These are phyloP conservation scores for Exephanes ischioxanthus DNA, from an alignment of 2,888 invertebrate genomes.

Conservation along the genomic window DNA sequence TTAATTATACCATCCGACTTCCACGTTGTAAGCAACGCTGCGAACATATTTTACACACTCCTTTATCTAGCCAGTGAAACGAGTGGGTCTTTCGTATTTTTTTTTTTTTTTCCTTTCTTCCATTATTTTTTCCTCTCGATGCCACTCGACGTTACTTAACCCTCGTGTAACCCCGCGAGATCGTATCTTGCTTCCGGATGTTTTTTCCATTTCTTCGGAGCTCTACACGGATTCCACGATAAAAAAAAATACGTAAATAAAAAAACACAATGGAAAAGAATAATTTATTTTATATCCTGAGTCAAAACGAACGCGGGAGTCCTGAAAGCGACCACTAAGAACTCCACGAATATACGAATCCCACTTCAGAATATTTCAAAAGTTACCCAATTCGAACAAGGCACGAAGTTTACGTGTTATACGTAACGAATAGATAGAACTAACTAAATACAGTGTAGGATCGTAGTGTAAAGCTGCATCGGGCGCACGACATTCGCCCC, in stretches of 20 bases:
- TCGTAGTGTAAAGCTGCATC: conserved; percentile 2
- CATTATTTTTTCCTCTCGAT: conserved; percentile 38
- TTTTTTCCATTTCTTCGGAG: conserved; percentile 1
- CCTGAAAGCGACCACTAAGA: background rate
- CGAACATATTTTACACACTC: conserved; percentile 45
- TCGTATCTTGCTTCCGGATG: conserved; percentile 47
- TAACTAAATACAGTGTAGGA: conserved; percentile 9
- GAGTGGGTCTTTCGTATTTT: conserved; percentile 24
- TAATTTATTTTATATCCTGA: background rate
- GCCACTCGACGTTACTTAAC: conserved; percentile 45
- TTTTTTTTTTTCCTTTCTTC: conserved; percentile 3
- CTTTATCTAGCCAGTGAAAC: conserved; percentile 53
- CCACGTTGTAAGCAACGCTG: conserved; percentile 51
- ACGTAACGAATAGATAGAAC: background rate
- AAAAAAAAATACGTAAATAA: background rate
- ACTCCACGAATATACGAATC: background rate
- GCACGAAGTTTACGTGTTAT: background rate
- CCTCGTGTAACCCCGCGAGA: conserved; percentile 38
- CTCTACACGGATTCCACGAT: background rate
- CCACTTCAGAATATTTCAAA: background rate
- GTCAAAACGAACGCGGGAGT: background rate
- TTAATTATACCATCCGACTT: conserved; percentile 76
- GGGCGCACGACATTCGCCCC: conserved; percentile 16
- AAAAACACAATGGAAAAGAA: background rate
- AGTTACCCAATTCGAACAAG: background rate